Evolutionary conservation across 2,888 invertebrate genomes (phyloP).

Genomic region (Xestia c-nigrum): DNA sequence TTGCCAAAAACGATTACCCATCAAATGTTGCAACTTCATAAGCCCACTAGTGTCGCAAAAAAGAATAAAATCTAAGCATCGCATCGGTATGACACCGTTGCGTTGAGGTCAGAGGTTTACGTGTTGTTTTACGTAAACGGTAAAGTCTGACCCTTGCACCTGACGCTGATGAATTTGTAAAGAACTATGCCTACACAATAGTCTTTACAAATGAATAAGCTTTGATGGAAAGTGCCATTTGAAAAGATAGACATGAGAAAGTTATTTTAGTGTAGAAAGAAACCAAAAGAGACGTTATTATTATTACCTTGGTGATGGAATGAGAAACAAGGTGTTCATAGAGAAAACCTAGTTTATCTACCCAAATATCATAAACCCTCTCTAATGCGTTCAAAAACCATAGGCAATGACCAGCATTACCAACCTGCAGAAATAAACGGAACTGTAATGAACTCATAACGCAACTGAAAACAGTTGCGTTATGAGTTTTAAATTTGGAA

Average conservation of each 20-base stretch:
- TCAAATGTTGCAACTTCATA: slow-evolving; percentile 22
- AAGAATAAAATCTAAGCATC: neutral
- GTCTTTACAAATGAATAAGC: slow-evolving; percentile 29
- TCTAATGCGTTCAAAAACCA: too few species aligned
- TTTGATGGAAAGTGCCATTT: slow-evolving; percentile 8
- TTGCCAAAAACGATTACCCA: neutral
- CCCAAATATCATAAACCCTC: too few species aligned
- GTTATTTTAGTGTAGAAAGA: neutral
- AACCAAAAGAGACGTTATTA: neutral
- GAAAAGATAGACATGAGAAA: slow-evolving; percentile 11
- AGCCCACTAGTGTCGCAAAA: slow-evolving; percentile 7
- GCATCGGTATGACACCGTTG: slow-evolving; percentile 14
- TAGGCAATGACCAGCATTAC: too few species aligned
- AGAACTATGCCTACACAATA: slow-evolving; percentile 1
- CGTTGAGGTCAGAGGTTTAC: slow-evolving; percentile 5
- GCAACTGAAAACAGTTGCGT: too few species aligned
- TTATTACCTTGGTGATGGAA: neutral
- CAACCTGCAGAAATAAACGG: too few species aligned
- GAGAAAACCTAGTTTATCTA: neutral
- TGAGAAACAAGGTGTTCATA: neutral
- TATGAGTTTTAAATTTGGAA: too few species aligned
- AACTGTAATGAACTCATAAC: too few species aligned
- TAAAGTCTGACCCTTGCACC: slow-evolving; percentile 41
- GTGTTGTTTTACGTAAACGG: slow-evolving; percentile 11
- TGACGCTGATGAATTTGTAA: slow-evolving; percentile 4